Conservation (phyloP, 2,888 invertebrate genomes). For the Diloba caeruleocephala region DNA sequence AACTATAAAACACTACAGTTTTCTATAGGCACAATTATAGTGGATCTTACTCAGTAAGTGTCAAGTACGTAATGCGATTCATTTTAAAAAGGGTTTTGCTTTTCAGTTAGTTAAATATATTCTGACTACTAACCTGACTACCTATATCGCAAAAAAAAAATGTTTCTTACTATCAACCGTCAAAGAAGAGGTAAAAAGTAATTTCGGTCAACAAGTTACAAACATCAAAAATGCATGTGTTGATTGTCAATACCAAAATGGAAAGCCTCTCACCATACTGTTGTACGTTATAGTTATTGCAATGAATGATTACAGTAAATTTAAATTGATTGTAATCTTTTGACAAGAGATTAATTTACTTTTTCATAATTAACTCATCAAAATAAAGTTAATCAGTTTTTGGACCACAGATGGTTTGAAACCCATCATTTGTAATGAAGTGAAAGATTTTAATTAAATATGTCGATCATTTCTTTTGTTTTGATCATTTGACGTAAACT, state of each 20-base stretch:
- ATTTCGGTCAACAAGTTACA: conserved; percentile 2
- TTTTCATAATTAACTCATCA: conserved; percentile 30
- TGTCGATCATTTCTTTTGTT: background rate
- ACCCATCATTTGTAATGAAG: conserved; percentile 2
- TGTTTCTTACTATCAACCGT: no score
- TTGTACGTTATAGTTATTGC: background rate
- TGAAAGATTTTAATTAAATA: conserved; percentile 1
- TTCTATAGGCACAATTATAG: no score
- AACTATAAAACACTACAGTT: no score
- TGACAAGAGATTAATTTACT: conserved; percentile 24
- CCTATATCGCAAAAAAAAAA: no score
- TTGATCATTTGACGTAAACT: background rate
- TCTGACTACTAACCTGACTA: no score
- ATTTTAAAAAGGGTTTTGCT: no score
- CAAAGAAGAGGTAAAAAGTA: no score
- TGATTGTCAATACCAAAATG: background rate
- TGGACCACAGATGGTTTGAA: conserved; percentile 40
- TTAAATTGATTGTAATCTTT: conserved; percentile 15
- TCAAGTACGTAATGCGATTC: no score
- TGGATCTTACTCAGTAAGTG: no score
- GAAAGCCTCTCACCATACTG: background rate
- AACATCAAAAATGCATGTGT: conserved; percentile 3
- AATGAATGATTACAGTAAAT: conserved; percentile 5
- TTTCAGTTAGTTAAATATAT: no score
- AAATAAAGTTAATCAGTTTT: conserved; percentile 12